Percentiles rank a stretch among this genome's conserved stretches.
Evolutionary conservation across 2,888 invertebrate genomes (phyloP).

Genomic region (Clivina fossor): DNA sequence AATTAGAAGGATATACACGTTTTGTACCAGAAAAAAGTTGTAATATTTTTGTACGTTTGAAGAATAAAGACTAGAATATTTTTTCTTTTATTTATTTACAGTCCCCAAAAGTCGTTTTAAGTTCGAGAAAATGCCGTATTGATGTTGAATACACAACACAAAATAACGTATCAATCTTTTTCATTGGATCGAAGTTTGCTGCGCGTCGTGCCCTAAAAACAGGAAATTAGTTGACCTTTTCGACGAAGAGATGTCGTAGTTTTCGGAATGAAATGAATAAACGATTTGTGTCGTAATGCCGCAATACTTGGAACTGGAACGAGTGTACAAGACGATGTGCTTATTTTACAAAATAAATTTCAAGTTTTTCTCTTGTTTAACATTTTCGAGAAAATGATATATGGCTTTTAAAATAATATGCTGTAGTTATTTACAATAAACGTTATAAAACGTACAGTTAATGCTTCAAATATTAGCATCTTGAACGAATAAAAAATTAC

Average conservation of each 20-base stretch:
- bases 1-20: background rate
- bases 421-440: too few species aligned
- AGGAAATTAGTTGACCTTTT: conserved; percentile 31
- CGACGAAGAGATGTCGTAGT: conserved; percentile 14
- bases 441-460: too few species aligned
- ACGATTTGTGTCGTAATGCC: conserved; percentile 11
- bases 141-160: conserved; percentile 26
- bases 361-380: too few species aligned
- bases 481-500: too few species aligned
- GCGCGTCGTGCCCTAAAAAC: conserved; percentile 17
- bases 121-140: conserved; percentile 1
- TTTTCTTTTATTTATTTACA: conserved; percentile 18
- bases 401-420: too few species aligned
- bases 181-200: conserved; percentile 21
- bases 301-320: too few species aligned
- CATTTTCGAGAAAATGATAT: too few species aligned
- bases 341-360: too few species aligned
- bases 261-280: conserved; percentile 17
- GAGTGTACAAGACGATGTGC: too few species aligned
- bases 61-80: conserved; percentile 7
- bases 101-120: conserved; percentile 1
- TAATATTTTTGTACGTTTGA: conserved; percentile 23
- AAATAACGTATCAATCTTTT: conserved; percentile 30
- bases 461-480: too few species aligned
- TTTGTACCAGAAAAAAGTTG: conserved; percentile 22